phyloP scores from a whole-genome alignment of 2,888 invertebrate species.

The Hypolimnas misippus region DNA sequence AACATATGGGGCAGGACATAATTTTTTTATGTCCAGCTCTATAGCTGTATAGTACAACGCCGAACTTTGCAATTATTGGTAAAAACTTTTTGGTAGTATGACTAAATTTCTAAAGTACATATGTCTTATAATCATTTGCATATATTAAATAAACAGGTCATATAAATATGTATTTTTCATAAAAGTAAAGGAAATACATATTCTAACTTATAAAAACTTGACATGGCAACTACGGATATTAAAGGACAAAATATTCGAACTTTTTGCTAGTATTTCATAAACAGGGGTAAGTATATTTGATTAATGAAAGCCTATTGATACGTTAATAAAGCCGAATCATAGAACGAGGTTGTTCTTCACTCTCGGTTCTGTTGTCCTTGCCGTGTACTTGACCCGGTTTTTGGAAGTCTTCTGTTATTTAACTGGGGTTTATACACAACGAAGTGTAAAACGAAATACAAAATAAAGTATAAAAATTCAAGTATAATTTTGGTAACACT shows the following conservation, averaged over 20 bases:
- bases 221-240: not conserved
- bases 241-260: not conserved
- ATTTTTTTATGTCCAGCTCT: not conserved
- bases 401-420: constrained; percentile 41
- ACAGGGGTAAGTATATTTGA: constrained; percentile 47
- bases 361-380: constrained; percentile 60
- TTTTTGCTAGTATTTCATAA: not conserved
- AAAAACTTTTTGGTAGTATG: too few species aligned
- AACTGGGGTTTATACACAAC: constrained; percentile 4
- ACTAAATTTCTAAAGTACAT: too few species aligned
- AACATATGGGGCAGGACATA: too few species aligned
- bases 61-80: not conserved
- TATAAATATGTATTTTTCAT: too few species aligned
- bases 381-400: constrained; percentile 76
- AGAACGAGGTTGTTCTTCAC: constrained; percentile 47
- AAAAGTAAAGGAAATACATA: too few species aligned
- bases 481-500: too few species aligned
- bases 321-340: constrained; percentile 62
- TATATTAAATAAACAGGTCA: too few species aligned
- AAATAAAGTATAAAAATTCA: not conserved
- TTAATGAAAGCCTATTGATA: constrained; percentile 67
- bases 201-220: not conserved
- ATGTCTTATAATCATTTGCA: too few species aligned
- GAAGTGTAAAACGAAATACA: not conserved
- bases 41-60: too few species aligned